phyloP scores from a whole-genome alignment of 2,113 vertebrate species.

The Aldabrachelys gigantea region DNA sequence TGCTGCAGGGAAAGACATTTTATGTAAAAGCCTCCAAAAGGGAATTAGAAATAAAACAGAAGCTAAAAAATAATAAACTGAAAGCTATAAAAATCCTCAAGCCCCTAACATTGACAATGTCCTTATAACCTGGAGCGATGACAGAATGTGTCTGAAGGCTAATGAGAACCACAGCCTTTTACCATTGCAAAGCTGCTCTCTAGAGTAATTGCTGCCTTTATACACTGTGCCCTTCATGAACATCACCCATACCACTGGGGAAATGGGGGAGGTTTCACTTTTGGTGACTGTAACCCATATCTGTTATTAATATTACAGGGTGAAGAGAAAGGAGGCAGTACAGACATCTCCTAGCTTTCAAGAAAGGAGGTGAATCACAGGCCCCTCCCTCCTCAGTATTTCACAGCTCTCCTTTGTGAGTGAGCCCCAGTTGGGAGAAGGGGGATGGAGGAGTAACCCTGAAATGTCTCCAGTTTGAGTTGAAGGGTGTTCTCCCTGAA shows the following conservation, averaged over 20 bases:
- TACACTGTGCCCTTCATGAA: neutral
- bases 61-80: neutral
- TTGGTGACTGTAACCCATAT: neutral
- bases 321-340: neutral
- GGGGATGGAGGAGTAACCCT: neutral
- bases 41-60: neutral
- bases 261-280: neutral
- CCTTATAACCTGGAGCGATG: neutral
- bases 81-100: neutral
- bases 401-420: neutral
- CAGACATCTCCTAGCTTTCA: neutral
- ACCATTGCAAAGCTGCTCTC: neutral
- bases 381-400: neutral
- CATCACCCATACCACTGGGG: neutral
- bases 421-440: neutral
- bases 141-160: neutral
- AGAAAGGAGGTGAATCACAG: neutral
- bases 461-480: neutral
- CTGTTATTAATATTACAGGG: neutral
- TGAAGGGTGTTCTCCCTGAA: neutral
- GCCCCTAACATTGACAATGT: neutral
- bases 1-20: neutral
- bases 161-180: neutral
- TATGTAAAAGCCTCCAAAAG: neutral
- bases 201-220: neutral